Percentiles rank a stretch among this genome's conserved stretches.
These are phyloP conservation scores for Drosophila yooni DNA, from an alignment of 2,888 invertebrate genomes.

Conservation along the genomic window DNA sequence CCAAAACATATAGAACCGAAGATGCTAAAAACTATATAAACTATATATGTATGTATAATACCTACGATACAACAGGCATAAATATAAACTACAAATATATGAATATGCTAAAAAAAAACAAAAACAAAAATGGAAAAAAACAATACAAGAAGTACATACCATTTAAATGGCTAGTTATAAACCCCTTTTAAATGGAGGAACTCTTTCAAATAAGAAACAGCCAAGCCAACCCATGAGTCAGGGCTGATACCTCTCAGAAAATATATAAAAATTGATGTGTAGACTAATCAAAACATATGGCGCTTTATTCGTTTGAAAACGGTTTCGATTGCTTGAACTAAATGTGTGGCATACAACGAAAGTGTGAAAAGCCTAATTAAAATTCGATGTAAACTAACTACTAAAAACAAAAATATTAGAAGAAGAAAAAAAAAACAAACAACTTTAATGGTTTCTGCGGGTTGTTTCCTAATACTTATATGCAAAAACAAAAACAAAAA, in stretches of 20 bases:
- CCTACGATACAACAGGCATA: constrained; percentile 31
- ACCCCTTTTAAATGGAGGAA: constrained; percentile 7
- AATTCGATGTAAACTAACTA: constrained; percentile 39
- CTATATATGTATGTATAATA: constrained; percentile 4
- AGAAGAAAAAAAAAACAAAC: constrained; percentile 28
- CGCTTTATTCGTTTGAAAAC: constrained; percentile 30
- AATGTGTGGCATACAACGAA: constrained; percentile 3
- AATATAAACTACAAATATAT: constrained; percentile 24
- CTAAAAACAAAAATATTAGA: constrained; percentile 15
- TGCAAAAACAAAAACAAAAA: constrained; percentile 3
- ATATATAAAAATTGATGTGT: constrained; percentile 11
- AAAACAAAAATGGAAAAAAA: not conserved
- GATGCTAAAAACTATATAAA: constrained; percentile 62
- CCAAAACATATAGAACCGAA: constrained; percentile 76
- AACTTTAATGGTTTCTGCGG: constrained; percentile 75
- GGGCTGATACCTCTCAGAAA: constrained; percentile 9
- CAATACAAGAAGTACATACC: constrained; percentile 22
- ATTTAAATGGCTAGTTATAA: constrained; percentile 40
- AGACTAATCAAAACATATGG: constrained; percentile 18
- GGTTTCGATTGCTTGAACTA: constrained; percentile 67
- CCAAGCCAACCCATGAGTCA: not conserved
- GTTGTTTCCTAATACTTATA: constrained; percentile 70
- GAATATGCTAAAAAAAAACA: not conserved
- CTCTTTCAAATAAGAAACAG: constrained; percentile 9
- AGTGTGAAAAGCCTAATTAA: constrained; percentile 13